Conservation (phyloP, 2,888 invertebrate species). For the Melanotus villosus region DNA sequence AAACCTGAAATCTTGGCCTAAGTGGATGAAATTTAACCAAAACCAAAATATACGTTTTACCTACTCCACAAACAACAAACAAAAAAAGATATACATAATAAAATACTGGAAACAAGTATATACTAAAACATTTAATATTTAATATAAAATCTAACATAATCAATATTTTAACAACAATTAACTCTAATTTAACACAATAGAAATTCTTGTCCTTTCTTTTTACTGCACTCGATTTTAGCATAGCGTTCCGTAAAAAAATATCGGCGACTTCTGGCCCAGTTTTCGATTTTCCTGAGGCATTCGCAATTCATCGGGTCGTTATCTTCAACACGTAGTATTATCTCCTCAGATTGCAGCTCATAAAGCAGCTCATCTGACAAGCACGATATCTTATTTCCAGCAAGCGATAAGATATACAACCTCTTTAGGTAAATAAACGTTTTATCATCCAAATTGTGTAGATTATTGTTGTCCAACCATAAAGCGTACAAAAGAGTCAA, state of each 20-base stretch:
- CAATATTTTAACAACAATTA: no score
- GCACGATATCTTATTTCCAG: constrained; percentile 34
- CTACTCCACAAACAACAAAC: no score
- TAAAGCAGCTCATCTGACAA: constrained; percentile 30
- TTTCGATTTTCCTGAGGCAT: constrained; percentile 27
- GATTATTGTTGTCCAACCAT: constrained; percentile 56
- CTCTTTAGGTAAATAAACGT: constrained; percentile 21
- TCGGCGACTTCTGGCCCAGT: constrained; percentile 30
- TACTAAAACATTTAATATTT: no score
- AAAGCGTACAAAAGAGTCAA: constrained; percentile 53
- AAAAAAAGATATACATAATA: no score
- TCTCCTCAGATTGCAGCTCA: constrained; percentile 22
- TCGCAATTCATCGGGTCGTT: constrained; percentile 32
- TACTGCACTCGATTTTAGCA: constrained; percentile 20
- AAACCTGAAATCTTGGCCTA: no score
- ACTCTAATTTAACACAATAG: background rate
- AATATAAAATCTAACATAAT: no score
- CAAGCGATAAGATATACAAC: constrained; percentile 32
- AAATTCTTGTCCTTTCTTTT: background rate
- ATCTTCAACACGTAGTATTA: constrained; percentile 37
- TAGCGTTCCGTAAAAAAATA: constrained; percentile 36
- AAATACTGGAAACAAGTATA: no score
- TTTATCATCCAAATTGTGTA: constrained; percentile 48
- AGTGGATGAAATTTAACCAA: no score
- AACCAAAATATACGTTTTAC: no score